Evolutionary conservation across 2,888 invertebrate species (phyloP).

Genomic region (Scelioninae gen. 1): DNA sequence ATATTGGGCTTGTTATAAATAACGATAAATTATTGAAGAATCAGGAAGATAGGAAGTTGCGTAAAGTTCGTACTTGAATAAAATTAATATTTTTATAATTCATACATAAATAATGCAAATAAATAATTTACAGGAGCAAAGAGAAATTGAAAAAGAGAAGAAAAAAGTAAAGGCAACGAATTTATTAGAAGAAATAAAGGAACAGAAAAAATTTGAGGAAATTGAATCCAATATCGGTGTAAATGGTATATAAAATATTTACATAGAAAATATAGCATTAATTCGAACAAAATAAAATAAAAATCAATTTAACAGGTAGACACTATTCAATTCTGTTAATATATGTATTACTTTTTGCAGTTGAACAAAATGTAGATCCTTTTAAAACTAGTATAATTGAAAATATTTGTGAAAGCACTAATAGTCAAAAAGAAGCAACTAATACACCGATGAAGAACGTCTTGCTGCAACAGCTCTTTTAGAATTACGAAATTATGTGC

Average conservation of each 20-base stretch:
- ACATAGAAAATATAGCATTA: background rate
- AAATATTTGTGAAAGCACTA: background rate
- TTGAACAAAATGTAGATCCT: background rate
- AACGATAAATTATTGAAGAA: too few species aligned
- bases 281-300: background rate
- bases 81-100: too few species aligned
- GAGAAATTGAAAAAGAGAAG: background rate
- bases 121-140: conserved; percentile 13
- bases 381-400: background rate
- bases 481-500: conserved; percentile 1
- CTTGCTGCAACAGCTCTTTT: background rate
- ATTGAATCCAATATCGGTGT: background rate
- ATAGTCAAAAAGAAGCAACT: background rate
- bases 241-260: conserved; percentile 1
- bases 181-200: background rate
- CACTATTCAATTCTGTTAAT: too few species aligned
- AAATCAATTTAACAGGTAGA: background rate
- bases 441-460: conserved; percentile 7
- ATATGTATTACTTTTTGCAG: conserved; percentile 13
- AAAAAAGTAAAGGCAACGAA: background rate
- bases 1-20: too few species aligned
- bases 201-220: background rate
- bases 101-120: conserved; percentile 5
- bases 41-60: too few species aligned
- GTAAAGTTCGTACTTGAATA: too few species aligned